Conservation (phyloP, 2,888 invertebrate species). For the Coremacera marginata region DNA sequence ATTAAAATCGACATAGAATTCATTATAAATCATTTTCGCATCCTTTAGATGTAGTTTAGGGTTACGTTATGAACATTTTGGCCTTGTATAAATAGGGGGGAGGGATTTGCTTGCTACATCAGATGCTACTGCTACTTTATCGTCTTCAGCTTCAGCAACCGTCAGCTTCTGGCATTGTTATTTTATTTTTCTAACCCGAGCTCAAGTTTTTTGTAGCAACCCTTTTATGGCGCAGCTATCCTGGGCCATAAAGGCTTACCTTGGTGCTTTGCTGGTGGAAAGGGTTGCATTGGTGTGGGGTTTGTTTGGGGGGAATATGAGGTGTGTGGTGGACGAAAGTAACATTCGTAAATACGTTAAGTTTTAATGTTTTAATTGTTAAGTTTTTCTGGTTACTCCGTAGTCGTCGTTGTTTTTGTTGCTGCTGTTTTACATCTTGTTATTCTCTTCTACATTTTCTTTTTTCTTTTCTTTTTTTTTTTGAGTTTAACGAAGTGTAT, state of each 20-base stretch:
- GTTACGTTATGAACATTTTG: constrained; percentile 8
- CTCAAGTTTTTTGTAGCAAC: background rate
- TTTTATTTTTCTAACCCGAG: background rate
- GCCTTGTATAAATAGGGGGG: too few species aligned
- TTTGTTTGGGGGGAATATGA: background rate
- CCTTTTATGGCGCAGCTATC: background rate
- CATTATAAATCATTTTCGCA: constrained; percentile 33
- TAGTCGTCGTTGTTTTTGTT: constrained; percentile 27
- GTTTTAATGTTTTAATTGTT: constrained; percentile 60
- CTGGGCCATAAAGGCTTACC: background rate
- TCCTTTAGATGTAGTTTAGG: constrained; percentile 34
- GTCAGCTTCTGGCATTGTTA: constrained; percentile 3
- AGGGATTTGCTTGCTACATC: background rate
- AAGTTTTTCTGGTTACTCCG: constrained; percentile 52
- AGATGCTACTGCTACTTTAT: background rate
- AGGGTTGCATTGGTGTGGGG: background rate
- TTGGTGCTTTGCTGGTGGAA: background rate
- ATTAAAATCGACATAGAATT: constrained; percentile 27
- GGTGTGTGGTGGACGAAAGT: background rate
- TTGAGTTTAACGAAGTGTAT: constrained; percentile 62
- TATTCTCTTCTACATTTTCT: too few species aligned
- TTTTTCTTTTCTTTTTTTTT: background rate
- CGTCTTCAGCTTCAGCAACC: background rate
- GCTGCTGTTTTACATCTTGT: constrained; percentile 52
- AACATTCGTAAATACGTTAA: constrained; percentile 45